phyloP scores from a whole-genome alignment of 1,140 invertebrate species.

The Zaprionus capensis region DNA sequence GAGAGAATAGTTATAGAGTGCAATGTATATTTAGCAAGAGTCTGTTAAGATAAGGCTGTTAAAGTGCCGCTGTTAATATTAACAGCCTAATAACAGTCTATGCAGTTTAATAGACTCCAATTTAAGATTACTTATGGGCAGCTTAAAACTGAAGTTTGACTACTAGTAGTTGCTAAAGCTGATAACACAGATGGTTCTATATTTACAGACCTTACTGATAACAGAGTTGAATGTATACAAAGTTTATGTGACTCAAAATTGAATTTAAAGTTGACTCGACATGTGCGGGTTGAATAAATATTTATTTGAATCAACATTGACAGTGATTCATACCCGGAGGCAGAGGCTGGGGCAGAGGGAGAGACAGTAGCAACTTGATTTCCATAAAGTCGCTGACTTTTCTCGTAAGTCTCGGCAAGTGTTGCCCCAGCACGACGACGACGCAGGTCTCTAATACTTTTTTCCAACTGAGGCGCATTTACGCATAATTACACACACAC shows the following conservation, averaged over 20 bases:
- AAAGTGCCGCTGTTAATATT: conserved; percentile 1
- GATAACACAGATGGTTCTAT: not conserved
- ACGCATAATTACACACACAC: conserved; percentile 65
- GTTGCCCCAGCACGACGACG: conserved; percentile 38
- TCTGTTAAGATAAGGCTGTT: not conserved
- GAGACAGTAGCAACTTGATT: conserved; percentile 10
- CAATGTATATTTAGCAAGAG: conserved; percentile 6
- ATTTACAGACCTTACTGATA: no score
- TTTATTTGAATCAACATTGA: conserved; percentile 20
- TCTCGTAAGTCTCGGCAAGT: conserved; percentile 28
- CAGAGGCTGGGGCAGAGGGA: not conserved
- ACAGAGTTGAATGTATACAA: not conserved
- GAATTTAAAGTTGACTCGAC: not conserved
- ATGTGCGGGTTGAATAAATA: conserved; percentile 21
- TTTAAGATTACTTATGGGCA: not conserved
- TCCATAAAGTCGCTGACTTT: not conserved
- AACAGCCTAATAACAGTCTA: conserved; percentile 4
- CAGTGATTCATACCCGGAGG: not conserved
- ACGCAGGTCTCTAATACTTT: conserved; percentile 47
- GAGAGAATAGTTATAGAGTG: not conserved
- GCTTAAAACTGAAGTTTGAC: not conserved
- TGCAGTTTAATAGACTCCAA: not conserved
- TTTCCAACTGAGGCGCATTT: conserved; percentile 55
- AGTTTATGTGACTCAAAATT: conserved; percentile 2
- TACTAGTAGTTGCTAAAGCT: not conserved